A percentile compares a stretch with the other conserved stretches of the same genome.
Conservation (phyloP, 2,797 vertebrate genomes). For the Bucorvus abyssinicus region DNA sequence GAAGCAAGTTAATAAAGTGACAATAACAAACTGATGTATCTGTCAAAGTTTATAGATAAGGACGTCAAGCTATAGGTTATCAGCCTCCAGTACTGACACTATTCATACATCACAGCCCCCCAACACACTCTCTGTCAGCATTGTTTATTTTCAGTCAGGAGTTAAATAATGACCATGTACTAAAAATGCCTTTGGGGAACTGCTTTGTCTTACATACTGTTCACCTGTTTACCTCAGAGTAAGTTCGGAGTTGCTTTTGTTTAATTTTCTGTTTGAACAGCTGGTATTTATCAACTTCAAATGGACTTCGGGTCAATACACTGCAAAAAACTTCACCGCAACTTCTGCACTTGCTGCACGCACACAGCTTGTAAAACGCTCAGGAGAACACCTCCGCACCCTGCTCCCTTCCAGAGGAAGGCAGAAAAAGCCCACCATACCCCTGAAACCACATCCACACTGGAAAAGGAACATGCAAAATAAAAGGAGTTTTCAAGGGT, state of each 20-base stretch:
- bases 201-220: slow-evolving; percentile 68
- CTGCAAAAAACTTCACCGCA: background rate
- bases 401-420: background rate
- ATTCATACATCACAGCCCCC: slow-evolving; percentile 71
- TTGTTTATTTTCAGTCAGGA: slow-evolving; percentile 74
- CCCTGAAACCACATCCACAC: background rate
- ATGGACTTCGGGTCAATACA: slow-evolving; percentile 37
- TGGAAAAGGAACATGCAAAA: background rate
- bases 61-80: slow-evolving; percentile 74
- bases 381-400: background rate
- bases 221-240: slow-evolving; percentile 70
- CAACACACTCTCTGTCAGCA: slow-evolving; percentile 66
- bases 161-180: slow-evolving; percentile 74
- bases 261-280: slow-evolving; percentile 65
- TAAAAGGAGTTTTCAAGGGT: accelerated
- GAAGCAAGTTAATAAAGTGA: slow-evolving; percentile 70
- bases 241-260: slow-evolving; percentile 70
- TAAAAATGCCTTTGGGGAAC: slow-evolving; percentile 69
- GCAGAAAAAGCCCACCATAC: background rate
- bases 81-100: slow-evolving; percentile 61
- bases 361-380: background rate
- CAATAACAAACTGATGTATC: slow-evolving; percentile 72
- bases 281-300: slow-evolving; percentile 71
- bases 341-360: slow-evolving; percentile 30
- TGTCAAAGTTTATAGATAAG: slow-evolving; percentile 74